A percentile compares a stretch with the other conserved stretches of the same genome.
Conservation (phyloP, 2,888 invertebrate species). For the Tetragnatha montana region DNA sequence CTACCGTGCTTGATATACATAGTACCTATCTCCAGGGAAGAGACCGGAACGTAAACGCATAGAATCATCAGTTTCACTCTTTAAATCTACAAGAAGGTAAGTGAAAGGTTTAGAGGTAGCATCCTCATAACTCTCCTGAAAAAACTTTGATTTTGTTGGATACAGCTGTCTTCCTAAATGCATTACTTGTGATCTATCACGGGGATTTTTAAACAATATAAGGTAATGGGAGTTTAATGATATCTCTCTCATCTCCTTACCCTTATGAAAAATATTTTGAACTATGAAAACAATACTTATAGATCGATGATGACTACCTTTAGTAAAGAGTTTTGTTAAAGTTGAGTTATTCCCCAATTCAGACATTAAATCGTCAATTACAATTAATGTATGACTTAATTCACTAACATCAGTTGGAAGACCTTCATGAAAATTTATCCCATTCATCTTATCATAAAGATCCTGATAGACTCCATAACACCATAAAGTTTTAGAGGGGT, state of each 20-base stretch:
- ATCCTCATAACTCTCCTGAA: conserved; percentile 6
- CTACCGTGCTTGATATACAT: not conserved
- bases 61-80: conserved; percentile 2
- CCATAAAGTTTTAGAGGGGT: conserved; percentile 29
- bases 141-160: not conserved
- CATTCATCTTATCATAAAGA: conserved; percentile 1
- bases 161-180: conserved; percentile 30
- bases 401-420: not conserved
- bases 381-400: not conserved
- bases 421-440: conserved; percentile 5
- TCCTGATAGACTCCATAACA: conserved; percentile 44
- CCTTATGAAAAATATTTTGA: conserved; percentile 54
- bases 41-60: not conserved
- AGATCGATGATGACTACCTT: conserved; percentile 45
- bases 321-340: conserved; percentile 53
- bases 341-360: conserved; percentile 27
- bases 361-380: conserved; percentile 54
- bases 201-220: conserved; percentile 11
- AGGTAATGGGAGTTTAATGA: conserved; percentile 37
- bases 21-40: conserved; percentile 5
- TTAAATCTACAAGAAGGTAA: conserved; percentile 21
- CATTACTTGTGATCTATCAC: conserved; percentile 15
- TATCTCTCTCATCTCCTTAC: conserved; percentile 38
- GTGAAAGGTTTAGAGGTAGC: conserved; percentile 10
- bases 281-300: conserved; percentile 47